Conservation (phyloP, 2,888 invertebrate genomes). For the Ceramica pisi region DNA sequence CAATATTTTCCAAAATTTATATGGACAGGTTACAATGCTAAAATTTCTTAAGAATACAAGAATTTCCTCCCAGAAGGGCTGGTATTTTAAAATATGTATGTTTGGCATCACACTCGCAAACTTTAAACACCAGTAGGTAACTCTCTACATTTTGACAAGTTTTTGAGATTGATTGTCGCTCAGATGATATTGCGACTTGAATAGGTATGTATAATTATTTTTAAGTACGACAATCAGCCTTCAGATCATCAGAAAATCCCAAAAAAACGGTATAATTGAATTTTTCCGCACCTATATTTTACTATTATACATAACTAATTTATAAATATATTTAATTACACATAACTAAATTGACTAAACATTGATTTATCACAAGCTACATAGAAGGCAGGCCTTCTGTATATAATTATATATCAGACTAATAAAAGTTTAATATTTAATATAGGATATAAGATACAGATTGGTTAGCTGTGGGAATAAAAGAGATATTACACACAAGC, state of each 20-base stretch:
- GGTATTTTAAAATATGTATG: too few species aligned
- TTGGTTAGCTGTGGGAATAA: conserved; percentile 21
- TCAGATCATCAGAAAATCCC: background rate
- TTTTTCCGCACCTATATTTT: conserved; percentile 55
- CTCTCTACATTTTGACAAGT: too few species aligned
- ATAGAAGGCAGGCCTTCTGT: conserved; percentile 53
- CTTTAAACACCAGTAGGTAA: too few species aligned
- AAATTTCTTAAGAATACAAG: background rate
- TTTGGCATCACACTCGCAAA: too few species aligned
- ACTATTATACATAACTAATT: conserved; percentile 29
- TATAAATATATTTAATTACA: conserved; percentile 39
- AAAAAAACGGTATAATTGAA: conserved; percentile 16
- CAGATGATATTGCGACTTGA: too few species aligned
- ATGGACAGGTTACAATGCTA: too few species aligned
- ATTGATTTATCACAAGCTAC: conserved; percentile 65
- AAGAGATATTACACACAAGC: conserved; percentile 21
- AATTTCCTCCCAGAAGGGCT: too few species aligned
- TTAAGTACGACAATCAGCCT: too few species aligned
- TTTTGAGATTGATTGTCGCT: too few species aligned
- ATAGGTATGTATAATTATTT: too few species aligned
- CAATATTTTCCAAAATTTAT: too few species aligned
- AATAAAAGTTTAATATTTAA: conserved; percentile 50
- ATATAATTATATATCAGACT: conserved; percentile 44
- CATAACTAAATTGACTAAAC: conserved; percentile 67
- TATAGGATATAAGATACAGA: conserved; percentile 19